phyloP scores from a whole-genome alignment of 2,113 vertebrate species.

The Sebastes schlegelii region DNA sequence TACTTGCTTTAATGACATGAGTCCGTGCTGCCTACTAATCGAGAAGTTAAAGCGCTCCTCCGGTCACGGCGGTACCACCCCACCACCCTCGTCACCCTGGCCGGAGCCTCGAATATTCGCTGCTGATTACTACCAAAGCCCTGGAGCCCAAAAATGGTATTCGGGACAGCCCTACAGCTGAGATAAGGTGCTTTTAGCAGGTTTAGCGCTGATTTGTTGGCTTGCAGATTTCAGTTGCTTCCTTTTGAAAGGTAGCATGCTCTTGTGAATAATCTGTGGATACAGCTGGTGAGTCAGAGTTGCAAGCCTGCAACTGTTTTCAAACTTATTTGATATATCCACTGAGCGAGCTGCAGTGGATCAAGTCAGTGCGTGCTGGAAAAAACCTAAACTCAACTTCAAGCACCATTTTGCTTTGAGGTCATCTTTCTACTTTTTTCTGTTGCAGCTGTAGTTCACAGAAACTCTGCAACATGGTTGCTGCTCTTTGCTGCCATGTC shows the following conservation, averaged over 20 bases:
- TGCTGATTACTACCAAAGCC: no score
- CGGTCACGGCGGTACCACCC: no score
- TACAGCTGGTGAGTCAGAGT: slow-evolving; percentile 57
- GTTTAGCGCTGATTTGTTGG: not conserved
- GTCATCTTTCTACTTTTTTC: not conserved
- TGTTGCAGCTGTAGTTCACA: slow-evolving; percentile 1
- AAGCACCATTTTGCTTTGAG: slow-evolving; percentile 8
- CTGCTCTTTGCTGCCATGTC: not conserved
- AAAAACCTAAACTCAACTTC: slow-evolving; percentile 8
- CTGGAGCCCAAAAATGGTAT: no score
- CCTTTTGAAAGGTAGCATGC: slow-evolving; percentile 25
- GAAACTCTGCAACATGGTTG: slow-evolving; percentile 1
- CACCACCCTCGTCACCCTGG: no score
- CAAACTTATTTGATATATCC: slow-evolving; percentile 25
- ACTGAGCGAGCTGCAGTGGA: slow-evolving; percentile 24
- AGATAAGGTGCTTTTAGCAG: not conserved
- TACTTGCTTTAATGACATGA: no score
- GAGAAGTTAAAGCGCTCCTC: no score
- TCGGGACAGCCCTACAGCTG: not conserved
- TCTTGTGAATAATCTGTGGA: slow-evolving; percentile 46
- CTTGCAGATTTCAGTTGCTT: slow-evolving; percentile 34
- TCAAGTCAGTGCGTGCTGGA: slow-evolving; percentile 19
- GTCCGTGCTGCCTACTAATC: no score
- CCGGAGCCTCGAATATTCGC: no score
- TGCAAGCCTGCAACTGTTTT: slow-evolving; percentile 41